phyloP scores from a whole-genome alignment of 2,113 vertebrate species.

The Psittacula cyanocephala region DNA sequence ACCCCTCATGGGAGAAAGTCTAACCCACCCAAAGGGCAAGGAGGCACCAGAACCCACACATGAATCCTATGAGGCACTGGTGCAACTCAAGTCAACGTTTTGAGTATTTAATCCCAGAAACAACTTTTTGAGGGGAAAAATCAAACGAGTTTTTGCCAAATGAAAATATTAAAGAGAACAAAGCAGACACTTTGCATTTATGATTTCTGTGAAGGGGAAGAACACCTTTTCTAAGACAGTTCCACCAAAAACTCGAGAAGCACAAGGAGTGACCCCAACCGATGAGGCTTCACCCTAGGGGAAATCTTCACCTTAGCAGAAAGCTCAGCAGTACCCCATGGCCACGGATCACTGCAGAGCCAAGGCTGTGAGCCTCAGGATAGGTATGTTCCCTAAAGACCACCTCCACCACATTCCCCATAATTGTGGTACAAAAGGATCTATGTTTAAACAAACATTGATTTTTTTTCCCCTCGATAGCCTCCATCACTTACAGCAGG shows the following conservation, averaged over 20 bases:
- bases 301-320: background rate
- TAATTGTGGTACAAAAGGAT: background rate
- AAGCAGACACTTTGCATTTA: background rate
- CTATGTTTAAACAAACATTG: background rate
- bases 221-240: background rate
- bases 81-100: background rate
- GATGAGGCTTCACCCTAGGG: background rate
- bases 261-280: background rate
- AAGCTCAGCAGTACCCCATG: background rate
- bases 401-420: background rate
- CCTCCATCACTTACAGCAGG: accelerated
- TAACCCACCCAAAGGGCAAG: background rate
- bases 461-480: background rate
- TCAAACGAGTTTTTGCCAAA: accelerated
- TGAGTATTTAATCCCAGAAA: background rate
- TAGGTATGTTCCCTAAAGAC: background rate
- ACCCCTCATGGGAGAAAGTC: background rate
- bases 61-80: background rate
- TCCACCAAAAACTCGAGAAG: background rate
- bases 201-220: background rate
- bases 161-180: background rate
- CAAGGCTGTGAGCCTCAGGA: background rate
- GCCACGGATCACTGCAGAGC: accelerated
- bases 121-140: background rate
- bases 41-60: background rate